These are phyloP conservation scores for Engystomops pustulosus DNA, from an alignment of 2,113 vertebrate species.

Conservation along the genomic window DNA sequence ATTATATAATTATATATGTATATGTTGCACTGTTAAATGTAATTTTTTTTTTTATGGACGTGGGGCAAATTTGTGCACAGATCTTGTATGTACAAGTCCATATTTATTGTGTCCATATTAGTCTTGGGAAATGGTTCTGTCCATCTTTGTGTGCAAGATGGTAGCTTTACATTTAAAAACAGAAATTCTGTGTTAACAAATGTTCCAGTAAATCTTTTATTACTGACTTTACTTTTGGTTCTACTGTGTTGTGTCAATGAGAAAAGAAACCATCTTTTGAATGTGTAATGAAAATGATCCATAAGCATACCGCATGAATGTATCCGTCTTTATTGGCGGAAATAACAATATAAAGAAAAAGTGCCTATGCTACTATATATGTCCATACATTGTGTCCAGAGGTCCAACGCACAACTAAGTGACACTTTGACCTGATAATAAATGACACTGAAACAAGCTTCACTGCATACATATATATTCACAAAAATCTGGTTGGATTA, in stretches of 20 bases:
- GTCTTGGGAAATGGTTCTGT: constrained; percentile 90
- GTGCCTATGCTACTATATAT: too few species aligned
- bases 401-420: too few species aligned
- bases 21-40: constrained; percentile 96
- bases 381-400: too few species aligned
- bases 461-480: too few species aligned
- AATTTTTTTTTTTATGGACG: constrained; percentile 93
- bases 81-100: constrained; percentile 92
- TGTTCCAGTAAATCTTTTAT: constrained; percentile 97
- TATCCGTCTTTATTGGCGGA: too few species aligned
- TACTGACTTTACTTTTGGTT: constrained; percentile 82
- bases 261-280: not conserved
- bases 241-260: constrained; percentile 64
- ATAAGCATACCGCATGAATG: too few species aligned
- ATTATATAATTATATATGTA: constrained; percentile 71
- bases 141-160: constrained; percentile 86
- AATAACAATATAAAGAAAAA: too few species aligned
- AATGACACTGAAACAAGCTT: too few species aligned
- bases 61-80: constrained; percentile 94
- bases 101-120: constrained; percentile 99
- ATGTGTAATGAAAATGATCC: not conserved
- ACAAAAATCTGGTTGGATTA: too few species aligned
- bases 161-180: constrained; percentile 92
- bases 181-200: constrained; percentile 88
- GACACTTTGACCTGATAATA: too few species aligned